Conservation (phyloP, 2,797 vertebrate genomes). For the Thalassophryne amazonica region DNA sequence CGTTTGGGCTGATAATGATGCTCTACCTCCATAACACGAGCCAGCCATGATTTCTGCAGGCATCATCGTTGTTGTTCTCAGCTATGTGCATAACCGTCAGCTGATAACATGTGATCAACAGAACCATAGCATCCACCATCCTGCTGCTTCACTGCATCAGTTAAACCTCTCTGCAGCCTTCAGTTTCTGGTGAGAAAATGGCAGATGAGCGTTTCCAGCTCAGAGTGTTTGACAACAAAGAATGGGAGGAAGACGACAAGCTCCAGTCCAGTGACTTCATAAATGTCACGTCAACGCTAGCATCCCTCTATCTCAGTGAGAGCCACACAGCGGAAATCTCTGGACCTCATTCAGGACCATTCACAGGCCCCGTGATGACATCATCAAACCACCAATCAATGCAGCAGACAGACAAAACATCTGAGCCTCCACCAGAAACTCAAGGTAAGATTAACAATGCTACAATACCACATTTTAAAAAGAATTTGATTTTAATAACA, state of each 20-base stretch:
- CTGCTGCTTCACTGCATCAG: conserved; percentile 36
- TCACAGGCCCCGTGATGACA: conserved; percentile 71
- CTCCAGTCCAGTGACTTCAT: conserved; percentile 75
- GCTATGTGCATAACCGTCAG: conserved; percentile 56
- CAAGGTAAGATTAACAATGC: conserved; percentile 39
- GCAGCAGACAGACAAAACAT: conserved; percentile 66
- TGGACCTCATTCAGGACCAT: conserved; percentile 76
- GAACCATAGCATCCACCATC: conserved; percentile 28
- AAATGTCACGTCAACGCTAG: conserved; percentile 79
- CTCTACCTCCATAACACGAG: conserved; percentile 52
- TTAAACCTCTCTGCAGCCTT: conserved; percentile 38
- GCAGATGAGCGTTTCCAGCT: conserved; percentile 79
- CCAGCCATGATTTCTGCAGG: conserved; percentile 51
- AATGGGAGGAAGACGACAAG: conserved; percentile 61
- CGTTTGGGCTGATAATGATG: conserved; percentile 24
- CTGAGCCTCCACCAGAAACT: conserved; percentile 54
- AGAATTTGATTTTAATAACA: too few relatives aligned
- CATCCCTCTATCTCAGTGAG: conserved; percentile 81
- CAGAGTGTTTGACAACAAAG: conserved; percentile 62
- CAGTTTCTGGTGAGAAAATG: conserved; percentile 53
- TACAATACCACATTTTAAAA: too few relatives aligned
- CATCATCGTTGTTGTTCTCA: conserved; percentile 23
- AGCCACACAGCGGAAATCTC: conserved; percentile 83
- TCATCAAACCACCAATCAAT: conserved; percentile 74
- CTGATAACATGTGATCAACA: conserved; percentile 64